A percentile compares a stretch with the other conserved stretches of the same genome.
These are phyloP conservation scores for Synergus laeviventris DNA, from an alignment of 2,888 invertebrate species.

Conservation along the genomic window DNA sequence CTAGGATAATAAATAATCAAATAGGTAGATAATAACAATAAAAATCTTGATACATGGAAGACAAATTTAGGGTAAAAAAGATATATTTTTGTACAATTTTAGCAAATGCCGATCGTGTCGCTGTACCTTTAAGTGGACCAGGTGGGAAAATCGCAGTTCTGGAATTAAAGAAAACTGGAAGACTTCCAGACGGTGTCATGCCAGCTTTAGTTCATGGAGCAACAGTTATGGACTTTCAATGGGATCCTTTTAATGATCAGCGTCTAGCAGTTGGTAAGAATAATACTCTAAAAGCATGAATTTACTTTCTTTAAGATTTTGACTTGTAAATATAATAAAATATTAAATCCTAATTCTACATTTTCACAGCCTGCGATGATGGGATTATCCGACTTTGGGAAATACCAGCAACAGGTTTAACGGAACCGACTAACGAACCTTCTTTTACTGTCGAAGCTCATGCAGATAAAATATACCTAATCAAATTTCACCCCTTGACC, in stretches of 20 bases:
- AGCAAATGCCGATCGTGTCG: slow-evolving; percentile 92
- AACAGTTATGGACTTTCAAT: slow-evolving; percentile 93
- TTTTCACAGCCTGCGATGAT: slow-evolving; percentile 87
- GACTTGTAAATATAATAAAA: slow-evolving; percentile 10
- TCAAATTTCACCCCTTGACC: slow-evolving; percentile 94
- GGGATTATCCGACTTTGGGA: slow-evolving; percentile 89
- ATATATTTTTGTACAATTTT: slow-evolving; percentile 55
- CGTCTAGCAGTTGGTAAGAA: slow-evolving; percentile 85
- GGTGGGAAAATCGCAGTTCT: slow-evolving; percentile 94
- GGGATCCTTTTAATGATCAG: slow-evolving; percentile 93
- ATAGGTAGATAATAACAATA: slow-evolving; percentile 5
- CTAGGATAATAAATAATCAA: neutral
- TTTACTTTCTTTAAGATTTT: slow-evolving; percentile 48
- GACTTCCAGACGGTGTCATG: slow-evolving; percentile 87
- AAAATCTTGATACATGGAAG: neutral
- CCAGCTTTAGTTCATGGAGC: slow-evolving; percentile 94
- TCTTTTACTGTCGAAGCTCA: slow-evolving; percentile 85
- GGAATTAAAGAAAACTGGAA: slow-evolving; percentile 86
- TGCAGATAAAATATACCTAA: slow-evolving; percentile 93
- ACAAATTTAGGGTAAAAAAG: neutral
- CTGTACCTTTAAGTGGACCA: slow-evolving; percentile 92
- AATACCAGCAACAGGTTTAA: slow-evolving; percentile 82
- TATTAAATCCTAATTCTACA: neutral
- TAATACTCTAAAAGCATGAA: slow-evolving; percentile 28
- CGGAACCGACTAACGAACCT: slow-evolving; percentile 88